A percentile compares a stretch with the other conserved stretches of the same genome.
phyloP scores from a whole-genome alignment of 2,797 vertebrate genomes.

The Linurgus olivaceus region DNA sequence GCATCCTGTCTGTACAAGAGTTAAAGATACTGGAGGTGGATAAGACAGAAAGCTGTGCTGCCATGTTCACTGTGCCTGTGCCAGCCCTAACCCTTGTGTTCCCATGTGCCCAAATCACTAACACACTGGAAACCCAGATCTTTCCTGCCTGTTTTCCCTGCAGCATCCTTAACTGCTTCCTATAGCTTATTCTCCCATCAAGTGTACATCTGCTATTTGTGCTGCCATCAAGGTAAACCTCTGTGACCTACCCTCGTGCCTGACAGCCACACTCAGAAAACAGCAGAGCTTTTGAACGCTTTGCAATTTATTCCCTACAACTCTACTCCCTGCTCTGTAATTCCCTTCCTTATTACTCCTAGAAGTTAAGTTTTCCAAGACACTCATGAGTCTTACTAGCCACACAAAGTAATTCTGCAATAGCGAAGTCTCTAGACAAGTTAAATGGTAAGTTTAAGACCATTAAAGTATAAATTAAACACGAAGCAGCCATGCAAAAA shows the following conservation, averaged over 20 bases:
- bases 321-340: not conserved
- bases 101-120: not conserved
- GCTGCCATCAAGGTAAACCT: not conserved
- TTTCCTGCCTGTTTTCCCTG: not conserved
- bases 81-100: not conserved
- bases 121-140: no score
- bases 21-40: not conserved
- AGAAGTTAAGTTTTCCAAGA: not conserved
- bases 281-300: not conserved
- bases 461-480: not conserved
- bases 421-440: not conserved
- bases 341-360: not conserved
- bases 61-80: not conserved
- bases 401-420: accelerated
- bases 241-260: not conserved
- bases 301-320: not conserved
- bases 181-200: not conserved
- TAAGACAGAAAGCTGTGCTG: not conserved
- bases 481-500: not conserved
- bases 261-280: not conserved
- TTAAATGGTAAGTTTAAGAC: not conserved
- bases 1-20: not conserved
- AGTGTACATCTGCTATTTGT: accelerated
- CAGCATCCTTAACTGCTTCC: not conserved
- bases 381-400: not conserved